Base-by-base conservation (phyloP, 2,797 vertebrate species). In the Epinephelus malabaricus region DNA sequence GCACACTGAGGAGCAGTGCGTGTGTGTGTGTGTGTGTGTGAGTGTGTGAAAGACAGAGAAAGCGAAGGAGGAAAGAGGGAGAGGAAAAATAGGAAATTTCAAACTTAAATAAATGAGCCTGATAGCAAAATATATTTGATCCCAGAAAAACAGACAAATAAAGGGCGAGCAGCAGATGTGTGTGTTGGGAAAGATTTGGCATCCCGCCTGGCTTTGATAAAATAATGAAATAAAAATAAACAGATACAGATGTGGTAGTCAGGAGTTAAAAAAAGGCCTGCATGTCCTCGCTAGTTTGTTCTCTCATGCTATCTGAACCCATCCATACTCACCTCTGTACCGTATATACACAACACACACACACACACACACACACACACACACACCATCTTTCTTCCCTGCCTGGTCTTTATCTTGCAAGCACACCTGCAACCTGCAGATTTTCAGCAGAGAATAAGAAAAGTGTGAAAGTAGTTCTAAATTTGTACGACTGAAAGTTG, bases 381-480 rank as follows among this genome's bases (percentile, higher is more conserved):
- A 51, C 61, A 66, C 72, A 21, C 8, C 12, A 34, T 59, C 23
- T 40, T 47, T 43, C 25, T 66, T 68, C 18, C 70, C 63, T 76
- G 64, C n/a, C 43, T 56, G 12, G 2, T 76, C 67, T 82, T 85
- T 89, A 90, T 92, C 89, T 86, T 15, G 17, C 12, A 10, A 23
- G 66, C 68, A 69, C 86, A 88, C 85, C 86, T 90, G 82, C 80
- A 83, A 53, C 65, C 25, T 54, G 45, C 73, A 53, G 72, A 76
- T 80, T 69, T 55, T 30, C 50, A 49, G 49, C 46, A 59, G 34
- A 40, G 54, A 50, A 46, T 27, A 51, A 51, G 51, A 45, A 75
- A 27, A 30, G 45, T 46, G n/a, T 13, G 1, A 64, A 74, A 71
- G 18, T 34, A 49, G 25, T 59, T 61, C 63, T 53, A 69, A 73